Evolutionary conservation across 2,113 vertebrate species (phyloP), one percentile per base, ranked within the genome.

Genomic region (Pycnonotus jocosus): DNA sequence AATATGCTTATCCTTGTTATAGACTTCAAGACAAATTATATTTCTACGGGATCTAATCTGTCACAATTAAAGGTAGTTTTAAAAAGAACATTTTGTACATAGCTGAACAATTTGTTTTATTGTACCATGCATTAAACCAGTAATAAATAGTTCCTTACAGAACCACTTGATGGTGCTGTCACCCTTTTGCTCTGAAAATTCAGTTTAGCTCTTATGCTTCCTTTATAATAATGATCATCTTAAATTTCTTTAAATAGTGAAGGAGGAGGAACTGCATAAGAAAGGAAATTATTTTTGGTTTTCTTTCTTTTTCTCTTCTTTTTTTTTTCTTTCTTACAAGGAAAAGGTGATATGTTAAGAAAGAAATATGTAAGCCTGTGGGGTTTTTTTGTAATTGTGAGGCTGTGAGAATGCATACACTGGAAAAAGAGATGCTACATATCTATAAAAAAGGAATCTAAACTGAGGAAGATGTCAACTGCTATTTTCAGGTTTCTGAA

Each of bases 121-220:
- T 57, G 12, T 72, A 2, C 19, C 9, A 11, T 42, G 23, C 9
- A 48, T 62, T 48, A 65, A 71, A 45, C 1, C 11, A 40, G 3
- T 50, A 56, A 56, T 71, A 78, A 91, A 70, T 69, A 72, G 7
- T 94, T 68, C 31, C 27, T n/a, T 47, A 35, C 18, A 64, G 56
- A 89, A 42, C 93, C 96, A 76, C 95, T 85, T 92, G 97, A 79
- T 94, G 96, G 97, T 93, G 95, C 95, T 96, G 48, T 87, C 77
- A 50, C 33, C 22, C 93, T 93, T 87, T 93, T 70, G 51, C 66
- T 89, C 47, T 68, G 56, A 82, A 81, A 66, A 88, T 53, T 86
- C 44, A 54, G 22, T 50, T 86, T 79, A 10, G 9, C 22, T 70
- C 10, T 73, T 7, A 14, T 66, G 10, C 7, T 80, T 64, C 25